A percentile compares a stretch with the other conserved stretches of the same genome.
These are phyloP conservation scores for Scaptomyza hsui DNA, from an alignment of 1,140 invertebrate species.

Conservation along the genomic window DNA sequence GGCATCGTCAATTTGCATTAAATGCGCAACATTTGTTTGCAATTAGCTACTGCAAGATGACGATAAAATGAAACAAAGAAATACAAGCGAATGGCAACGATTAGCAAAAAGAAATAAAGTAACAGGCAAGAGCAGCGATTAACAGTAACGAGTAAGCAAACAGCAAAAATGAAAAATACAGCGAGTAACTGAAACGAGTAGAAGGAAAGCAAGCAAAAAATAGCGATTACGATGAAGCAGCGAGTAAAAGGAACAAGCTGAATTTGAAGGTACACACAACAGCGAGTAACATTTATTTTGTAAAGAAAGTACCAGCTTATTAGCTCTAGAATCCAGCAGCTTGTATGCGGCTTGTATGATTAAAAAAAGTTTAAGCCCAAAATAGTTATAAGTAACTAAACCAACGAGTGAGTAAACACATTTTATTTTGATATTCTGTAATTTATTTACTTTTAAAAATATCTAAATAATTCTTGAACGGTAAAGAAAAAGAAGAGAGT, in stretches of 20 bases:
- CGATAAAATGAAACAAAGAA: neutral
- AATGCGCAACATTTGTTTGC: conserved; percentile 65
- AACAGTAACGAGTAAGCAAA: neutral
- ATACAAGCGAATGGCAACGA: neutral
- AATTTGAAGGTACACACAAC: neutral
- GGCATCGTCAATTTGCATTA: conserved; percentile 63
- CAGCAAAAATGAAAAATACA: too few species aligned
- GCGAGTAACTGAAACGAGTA: neutral
- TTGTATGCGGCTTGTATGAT: too few species aligned
- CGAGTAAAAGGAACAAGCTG: neutral
- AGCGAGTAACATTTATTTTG: neutral
- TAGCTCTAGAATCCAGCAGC: too few species aligned
- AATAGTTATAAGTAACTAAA: too few species aligned
- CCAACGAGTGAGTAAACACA: too few species aligned
- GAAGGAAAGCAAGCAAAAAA: too few species aligned
- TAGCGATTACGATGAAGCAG: neutral
- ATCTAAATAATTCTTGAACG: too few species aligned
- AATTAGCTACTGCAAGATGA: conserved; percentile 17
- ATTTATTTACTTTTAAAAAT: too few species aligned
- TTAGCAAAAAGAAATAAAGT: neutral
- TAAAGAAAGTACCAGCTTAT: too few species aligned
- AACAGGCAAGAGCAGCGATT: neutral
- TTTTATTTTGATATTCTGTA: too few species aligned
- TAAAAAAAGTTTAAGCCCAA: too few species aligned
- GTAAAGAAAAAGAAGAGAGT: too few species aligned